Evolutionary conservation across 2,888 invertebrate genomes (phyloP), one percentile per base, ranked within the genome.

Genomic region (Andrena chrysosceles): DNA sequence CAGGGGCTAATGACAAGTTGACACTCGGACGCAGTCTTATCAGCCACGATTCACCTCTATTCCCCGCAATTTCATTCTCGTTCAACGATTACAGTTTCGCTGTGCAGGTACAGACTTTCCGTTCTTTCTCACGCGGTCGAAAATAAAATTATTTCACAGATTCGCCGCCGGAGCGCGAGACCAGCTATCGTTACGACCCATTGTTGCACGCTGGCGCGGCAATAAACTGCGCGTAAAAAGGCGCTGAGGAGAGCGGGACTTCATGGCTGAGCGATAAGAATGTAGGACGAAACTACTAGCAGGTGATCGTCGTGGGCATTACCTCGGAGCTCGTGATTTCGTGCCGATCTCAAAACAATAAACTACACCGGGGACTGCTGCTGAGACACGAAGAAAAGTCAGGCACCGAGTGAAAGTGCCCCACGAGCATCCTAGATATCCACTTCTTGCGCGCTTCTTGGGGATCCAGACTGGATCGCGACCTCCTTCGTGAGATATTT

Each of bases 361-460:
- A 88, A 87, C 85, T 70, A 82, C 87, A 52, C 23, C 52, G 66
- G 69, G 48, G 62, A 49, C 75, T 68, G 83, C 62, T 54, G 62
- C 75, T 67, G 64, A 71, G 10, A 76, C 84, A 80, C 75, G 81
- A 84, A 77, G 87, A 82, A 86, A 84, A 88, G 74, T 76, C 73
- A 35, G 75, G 48, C 52, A 29, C 70, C 75, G 77, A 87, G 88
- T 88, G 88, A 88, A 88, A 88, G 88, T 88, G 79, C 86, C 83
- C 79, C 64, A 73, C 64, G 74, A 81, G 78, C 78, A 83, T 86
- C 83, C 69, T 59, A 73, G 72, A 78, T 86, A 73, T 42, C 35
- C 59, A 48, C 62, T 62, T 68, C 48, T 54, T 56, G 63, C 42
- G 59, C 64, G 20, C 71, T 42, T 29, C 56, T 35, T 49, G 16